phyloP scores from a whole-genome alignment of 2,888 invertebrate genomes.

The Leucoptera coffeella region DNA sequence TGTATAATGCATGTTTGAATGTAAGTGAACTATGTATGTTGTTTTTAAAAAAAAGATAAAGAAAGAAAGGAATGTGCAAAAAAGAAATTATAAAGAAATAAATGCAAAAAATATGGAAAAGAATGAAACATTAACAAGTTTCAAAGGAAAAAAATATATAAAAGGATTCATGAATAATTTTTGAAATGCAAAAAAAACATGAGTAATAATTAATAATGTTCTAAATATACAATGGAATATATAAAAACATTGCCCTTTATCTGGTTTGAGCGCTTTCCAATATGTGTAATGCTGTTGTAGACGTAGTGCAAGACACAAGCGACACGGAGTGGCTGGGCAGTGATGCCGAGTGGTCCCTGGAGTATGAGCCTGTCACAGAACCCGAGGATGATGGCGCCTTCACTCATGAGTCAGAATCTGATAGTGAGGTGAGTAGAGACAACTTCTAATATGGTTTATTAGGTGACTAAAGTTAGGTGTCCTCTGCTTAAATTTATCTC shows the following conservation, averaged over 20 bases:
- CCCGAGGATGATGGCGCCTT: constrained; percentile 29
- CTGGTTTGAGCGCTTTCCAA: no score
- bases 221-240: no score
- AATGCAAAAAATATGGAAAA: constrained; percentile 1
- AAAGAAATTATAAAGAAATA: constrained; percentile 1
- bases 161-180: constrained; percentile 4
- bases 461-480: no score
- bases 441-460: no score
- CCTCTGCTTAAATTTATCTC: no score
- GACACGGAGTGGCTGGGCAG: constrained; percentile 47
- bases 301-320: constrained; percentile 47
- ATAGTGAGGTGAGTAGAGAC: constrained; percentile 48
- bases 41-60: not conserved
- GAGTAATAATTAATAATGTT: no score
- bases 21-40: no score
- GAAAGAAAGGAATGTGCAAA: not conserved
- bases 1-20: no score
- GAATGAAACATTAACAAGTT: constrained; percentile 2
- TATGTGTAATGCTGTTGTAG: no score
- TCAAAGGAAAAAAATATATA: constrained; percentile 3
- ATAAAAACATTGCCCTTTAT: no score
- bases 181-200: constrained; percentile 6
- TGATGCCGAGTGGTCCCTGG: constrained; percentile 16
- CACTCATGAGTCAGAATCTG: constrained; percentile 41
- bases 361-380: constrained; percentile 49